These are phyloP conservation scores for Musca vetustissima DNA, from an alignment of 1,140 invertebrate genomes.

Conservation along the genomic window DNA sequence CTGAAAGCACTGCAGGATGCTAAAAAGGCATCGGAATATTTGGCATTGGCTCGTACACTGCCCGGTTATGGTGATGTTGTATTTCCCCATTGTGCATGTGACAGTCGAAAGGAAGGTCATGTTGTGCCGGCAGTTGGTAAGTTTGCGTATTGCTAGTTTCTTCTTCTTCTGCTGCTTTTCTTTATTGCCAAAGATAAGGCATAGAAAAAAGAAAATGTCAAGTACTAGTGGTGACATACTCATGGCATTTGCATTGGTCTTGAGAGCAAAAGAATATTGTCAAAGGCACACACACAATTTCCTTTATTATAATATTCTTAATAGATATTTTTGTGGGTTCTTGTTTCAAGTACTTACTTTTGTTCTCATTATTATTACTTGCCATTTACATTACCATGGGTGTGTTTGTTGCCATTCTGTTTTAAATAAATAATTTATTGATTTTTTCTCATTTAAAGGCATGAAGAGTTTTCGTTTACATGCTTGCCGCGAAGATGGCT, in stretches of 20 bases:
- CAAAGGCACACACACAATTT: too few relatives aligned
- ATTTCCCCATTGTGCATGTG: slow-evolving; percentile 94
- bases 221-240: too few relatives aligned
- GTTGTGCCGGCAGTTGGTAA: slow-evolving; percentile 77
- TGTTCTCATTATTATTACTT: not conserved
- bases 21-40: slow-evolving; percentile 84
- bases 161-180: not conserved
- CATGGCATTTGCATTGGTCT: too few relatives aligned
- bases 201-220: not conserved
- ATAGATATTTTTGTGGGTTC: too few relatives aligned
- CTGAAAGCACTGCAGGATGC: slow-evolving; percentile 92
- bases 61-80: slow-evolving; percentile 90
- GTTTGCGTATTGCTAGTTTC: too few relatives aligned
- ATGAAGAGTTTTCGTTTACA: slow-evolving; percentile 77
- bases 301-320: too few relatives aligned
- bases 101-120: slow-evolving; percentile 89
- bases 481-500: slow-evolving; percentile 85
- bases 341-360: not conserved
- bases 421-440: not conserved
- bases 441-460: slow-evolving; percentile 39
- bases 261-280: too few relatives aligned
- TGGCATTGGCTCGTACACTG: slow-evolving; percentile 80
- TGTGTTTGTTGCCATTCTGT: not conserved
- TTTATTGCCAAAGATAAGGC: not conserved
- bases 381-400: not conserved